Evolutionary conservation across 2,888 invertebrate genomes (phyloP).

Genomic region (Cephus spinipes): DNA sequence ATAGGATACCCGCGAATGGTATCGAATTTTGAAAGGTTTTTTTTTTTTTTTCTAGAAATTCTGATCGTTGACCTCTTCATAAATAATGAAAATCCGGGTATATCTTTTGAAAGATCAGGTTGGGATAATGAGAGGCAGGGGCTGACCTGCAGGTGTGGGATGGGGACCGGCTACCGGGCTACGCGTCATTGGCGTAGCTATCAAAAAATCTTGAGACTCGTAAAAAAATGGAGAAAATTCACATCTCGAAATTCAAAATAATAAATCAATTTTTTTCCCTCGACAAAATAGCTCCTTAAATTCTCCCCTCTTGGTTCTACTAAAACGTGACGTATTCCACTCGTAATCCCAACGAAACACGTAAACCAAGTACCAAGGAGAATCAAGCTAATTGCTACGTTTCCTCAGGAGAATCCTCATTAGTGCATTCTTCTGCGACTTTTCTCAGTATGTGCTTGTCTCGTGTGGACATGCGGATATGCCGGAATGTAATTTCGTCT

Average conservation of each 20-base stretch:
- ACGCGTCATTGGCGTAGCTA: constrained; percentile 62
- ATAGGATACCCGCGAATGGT: background rate
- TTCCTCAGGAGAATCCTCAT: constrained; percentile 46
- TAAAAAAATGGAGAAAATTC: background rate
- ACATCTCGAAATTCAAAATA: background rate
- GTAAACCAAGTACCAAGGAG: background rate
- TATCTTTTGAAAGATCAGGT: constrained; percentile 64
- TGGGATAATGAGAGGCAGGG: constrained; percentile 65
- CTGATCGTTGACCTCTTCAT: constrained; percentile 60
- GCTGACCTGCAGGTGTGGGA: constrained; percentile 64
- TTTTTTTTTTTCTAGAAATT: constrained; percentile 34
- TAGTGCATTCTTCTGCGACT: constrained; percentile 45
- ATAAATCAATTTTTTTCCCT: background rate
- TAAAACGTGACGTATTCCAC: background rate
- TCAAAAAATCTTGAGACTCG: constrained; percentile 35
- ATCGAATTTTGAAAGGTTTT: constrained; percentile 20
- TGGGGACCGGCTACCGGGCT: constrained; percentile 63
- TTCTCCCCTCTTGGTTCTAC: background rate
- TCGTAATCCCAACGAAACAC: background rate
- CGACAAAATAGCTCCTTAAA: background rate
- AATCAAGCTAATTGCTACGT: background rate
- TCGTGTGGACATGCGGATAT: constrained; percentile 43
- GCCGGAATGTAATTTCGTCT: constrained; percentile 64
- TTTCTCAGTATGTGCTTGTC: constrained; percentile 17
- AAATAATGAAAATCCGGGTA: constrained; percentile 63